Evolutionary conservation across 2,113 vertebrate species (phyloP), one percentile per base, ranked within the genome.

Genomic region (Ginglymostoma cirratum): DNA sequence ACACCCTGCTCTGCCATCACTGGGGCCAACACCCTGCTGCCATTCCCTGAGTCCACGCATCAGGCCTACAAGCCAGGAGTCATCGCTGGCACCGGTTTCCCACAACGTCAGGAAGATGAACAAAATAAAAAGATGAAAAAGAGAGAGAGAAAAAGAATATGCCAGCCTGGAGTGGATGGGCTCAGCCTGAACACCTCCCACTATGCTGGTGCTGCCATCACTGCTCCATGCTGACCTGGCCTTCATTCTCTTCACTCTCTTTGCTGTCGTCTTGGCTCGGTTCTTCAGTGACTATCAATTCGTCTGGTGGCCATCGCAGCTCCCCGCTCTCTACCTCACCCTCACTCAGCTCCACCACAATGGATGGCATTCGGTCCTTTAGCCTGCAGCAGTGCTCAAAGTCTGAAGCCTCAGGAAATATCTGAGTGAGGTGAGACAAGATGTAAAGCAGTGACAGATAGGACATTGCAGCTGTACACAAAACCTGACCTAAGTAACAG

Each of bases 251-350:
- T 14, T 70, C 55, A 24, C 45, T 30, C 65, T n/a, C 94, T 19
- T 34, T 14, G 66, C 72, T 12, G 38, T 5, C 48, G 38, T 94
- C 21, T 3, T 23, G 27, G 30, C 72, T 66, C 4, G 1, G 27
- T 27, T 80, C 76, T 34, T 98, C 98, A 95, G 98, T 98, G 96
- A 99, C 98, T 0, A 99, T 97, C 96, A 99, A 99, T 96, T 99
- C 99, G 96, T 99, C 99, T 0, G 99, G 99, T 0, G 99, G 99
- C 99, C 99, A 99, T 97, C 99, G 98, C 76, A 99, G 98, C 98
- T 99, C 99, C 0, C 99, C 99, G 0, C 99, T 99, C 97, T 99
- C 99, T 95, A 99, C 99, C 0, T 99, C 99, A 0, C 99, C 99
- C 96, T 99, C 99, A 0, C 99, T 99, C 0, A 98, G 98, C 96